These are phyloP conservation scores for Myrmophylax atrothorax DNA, from an alignment of 2,113 vertebrate species.

Conservation along the genomic window DNA sequence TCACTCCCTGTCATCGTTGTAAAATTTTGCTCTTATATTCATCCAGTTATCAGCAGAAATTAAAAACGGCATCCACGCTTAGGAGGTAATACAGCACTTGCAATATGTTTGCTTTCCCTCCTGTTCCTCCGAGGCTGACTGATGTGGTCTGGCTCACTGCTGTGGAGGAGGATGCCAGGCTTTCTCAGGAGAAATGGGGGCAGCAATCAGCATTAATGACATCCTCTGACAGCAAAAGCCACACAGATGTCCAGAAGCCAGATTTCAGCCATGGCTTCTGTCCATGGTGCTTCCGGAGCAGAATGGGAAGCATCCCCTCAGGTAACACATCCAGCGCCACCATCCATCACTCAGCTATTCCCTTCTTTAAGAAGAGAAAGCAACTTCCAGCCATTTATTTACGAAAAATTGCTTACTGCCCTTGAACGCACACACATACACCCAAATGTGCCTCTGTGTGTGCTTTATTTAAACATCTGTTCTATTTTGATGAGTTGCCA, in stretches of 20 bases:
- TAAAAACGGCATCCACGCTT: neutral
- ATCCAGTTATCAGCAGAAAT: neutral
- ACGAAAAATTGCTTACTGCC: neutral
- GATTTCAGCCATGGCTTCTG: neutral
- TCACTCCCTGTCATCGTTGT: neutral
- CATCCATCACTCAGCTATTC: neutral
- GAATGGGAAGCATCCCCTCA: neutral
- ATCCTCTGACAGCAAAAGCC: neutral
- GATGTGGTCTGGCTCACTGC: neutral
- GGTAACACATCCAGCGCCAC: neutral
- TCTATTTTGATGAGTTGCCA: neutral
- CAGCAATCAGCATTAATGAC: neutral
- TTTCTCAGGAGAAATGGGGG: neutral
- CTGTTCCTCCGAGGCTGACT: neutral
- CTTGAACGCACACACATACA: neutral
- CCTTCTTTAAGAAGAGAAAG: neutral
- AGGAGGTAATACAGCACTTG: neutral
- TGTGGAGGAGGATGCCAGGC: neutral
- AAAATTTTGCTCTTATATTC: neutral
- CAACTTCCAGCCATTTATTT: neutral
- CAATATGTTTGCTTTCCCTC: neutral
- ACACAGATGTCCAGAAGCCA: neutral
- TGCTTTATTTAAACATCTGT: neutral
- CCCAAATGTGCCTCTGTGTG: neutral
- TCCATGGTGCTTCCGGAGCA: neutral